Percentiles rank a stretch among this genome's conserved stretches.
Evolutionary conservation across 2,888 invertebrate species (phyloP).

Genomic region (Ormyrus nitidulus): DNA sequence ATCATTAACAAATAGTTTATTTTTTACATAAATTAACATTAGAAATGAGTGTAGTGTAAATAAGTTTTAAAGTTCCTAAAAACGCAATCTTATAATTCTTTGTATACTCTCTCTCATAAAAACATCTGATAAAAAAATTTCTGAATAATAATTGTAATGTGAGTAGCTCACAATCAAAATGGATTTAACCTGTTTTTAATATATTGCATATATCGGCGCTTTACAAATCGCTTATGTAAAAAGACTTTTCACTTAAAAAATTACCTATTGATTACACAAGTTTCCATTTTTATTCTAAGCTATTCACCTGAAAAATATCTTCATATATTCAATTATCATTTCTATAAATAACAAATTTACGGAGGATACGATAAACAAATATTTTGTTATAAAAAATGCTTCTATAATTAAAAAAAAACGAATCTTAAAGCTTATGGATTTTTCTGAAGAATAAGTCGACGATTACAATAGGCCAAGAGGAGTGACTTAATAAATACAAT

Average conservation of each 20-base stretch:
- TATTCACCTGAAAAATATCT: not conserved
- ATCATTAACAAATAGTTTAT: slow-evolving; percentile 24
- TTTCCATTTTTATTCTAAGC: slow-evolving; percentile 32
- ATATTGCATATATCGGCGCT: slow-evolving; percentile 12
- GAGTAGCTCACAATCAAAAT: slow-evolving; percentile 28
- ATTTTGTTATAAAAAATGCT: slow-evolving; percentile 16
- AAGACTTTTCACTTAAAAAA: slow-evolving; percentile 12
- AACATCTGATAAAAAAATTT: slow-evolving; percentile 11
- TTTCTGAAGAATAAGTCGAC: slow-evolving; percentile 10
- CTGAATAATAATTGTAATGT: not conserved
- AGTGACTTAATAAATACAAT: slow-evolving; percentile 44
- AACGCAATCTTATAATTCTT: not conserved
- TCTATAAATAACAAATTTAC: too few relatives aligned
- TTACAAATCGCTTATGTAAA: slow-evolving; percentile 8
- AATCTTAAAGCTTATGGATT: slow-evolving; percentile 17
- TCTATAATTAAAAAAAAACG: slow-evolving; percentile 14
- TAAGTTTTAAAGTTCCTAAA: slow-evolving; percentile 1
- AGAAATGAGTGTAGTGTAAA: slow-evolving; percentile 19
- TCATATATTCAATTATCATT: too few relatives aligned
- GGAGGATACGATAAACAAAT: slow-evolving; percentile 52
- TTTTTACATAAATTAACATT: slow-evolving; percentile 24
- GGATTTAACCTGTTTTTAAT: not conserved
- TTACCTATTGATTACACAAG: not conserved
- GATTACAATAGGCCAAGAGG: slow-evolving; percentile 43
- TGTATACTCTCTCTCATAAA: slow-evolving; percentile 3